Evolutionary conservation across 1,140 invertebrate species (phyloP), one percentile per base, ranked within the genome.

Genomic region (Armadillidium nasatum): DNA sequence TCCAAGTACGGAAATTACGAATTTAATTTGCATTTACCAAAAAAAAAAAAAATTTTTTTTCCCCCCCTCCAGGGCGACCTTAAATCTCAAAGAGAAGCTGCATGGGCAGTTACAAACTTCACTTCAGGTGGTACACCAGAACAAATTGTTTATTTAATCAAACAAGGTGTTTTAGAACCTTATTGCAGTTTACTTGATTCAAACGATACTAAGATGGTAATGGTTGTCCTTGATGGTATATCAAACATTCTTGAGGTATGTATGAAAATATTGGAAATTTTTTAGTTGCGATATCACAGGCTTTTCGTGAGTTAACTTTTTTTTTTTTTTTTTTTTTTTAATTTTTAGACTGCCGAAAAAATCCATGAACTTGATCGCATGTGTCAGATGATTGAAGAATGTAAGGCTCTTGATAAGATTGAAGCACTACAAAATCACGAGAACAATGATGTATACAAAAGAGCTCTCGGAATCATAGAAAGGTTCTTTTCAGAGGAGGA

Each of bases 401-500:
- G 85, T 79, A 88, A 88, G 71, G 91, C 91, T 45, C 83, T 94
- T 68, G 92, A 94, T 84, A 91, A 90, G 83, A 88, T 94, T 75
- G 92, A 94, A 84, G 82, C 81, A 68, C 84, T 94, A 10, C 92
- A 93, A 82, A 86, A 88, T 76, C 91, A 93, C 84, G 88, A 90
- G 82, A 92, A 92, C 85, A 88, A 89, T 81, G 87, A 91, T 83
- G 89, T 98, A 69, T 97, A 97, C 86, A 90, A 92, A 82, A 91
- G 94, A 84, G 89, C 91, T 9, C 88, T 90, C 74, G 86, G 87
- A 73, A 90, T 97, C 73, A 90, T 97, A 77, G 94, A 97, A 82
- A 88, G 87, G 0, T 97, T 89, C 15, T 22, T 50, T 13, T 46
- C 68, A 7, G 66, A 68, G 44, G 78, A 78, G 22, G 73, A 19